A percentile compares a stretch with the other conserved stretches of the same genome.
These are phyloP conservation scores for Pipra filicauda DNA, from an alignment of 2,113 vertebrate genomes.

Conservation along the genomic window DNA sequence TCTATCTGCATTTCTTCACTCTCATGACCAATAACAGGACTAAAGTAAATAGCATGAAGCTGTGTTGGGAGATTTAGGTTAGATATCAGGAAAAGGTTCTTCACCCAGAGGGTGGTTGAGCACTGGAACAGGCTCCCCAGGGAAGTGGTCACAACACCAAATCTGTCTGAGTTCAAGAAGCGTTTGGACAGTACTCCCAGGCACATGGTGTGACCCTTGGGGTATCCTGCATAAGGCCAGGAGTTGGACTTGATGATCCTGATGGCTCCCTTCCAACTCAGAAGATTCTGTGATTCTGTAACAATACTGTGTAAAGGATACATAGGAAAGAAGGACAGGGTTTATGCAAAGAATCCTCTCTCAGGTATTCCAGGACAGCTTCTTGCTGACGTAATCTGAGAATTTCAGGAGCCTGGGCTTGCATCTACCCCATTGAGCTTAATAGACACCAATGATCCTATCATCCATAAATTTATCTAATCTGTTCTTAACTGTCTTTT, in stretches of 20 bases:
- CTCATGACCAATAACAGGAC: background rate
- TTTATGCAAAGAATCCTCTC: background rate
- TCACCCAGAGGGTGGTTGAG: background rate
- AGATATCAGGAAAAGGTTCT: background rate
- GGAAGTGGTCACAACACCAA: background rate
- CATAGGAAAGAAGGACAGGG: background rate
- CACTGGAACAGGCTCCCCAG: background rate
- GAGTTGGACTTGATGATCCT: background rate
- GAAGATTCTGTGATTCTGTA: background rate
- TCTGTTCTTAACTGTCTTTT: background rate
- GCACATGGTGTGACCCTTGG: background rate
- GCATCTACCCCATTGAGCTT: background rate
- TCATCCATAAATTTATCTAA: background rate
- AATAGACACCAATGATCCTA: background rate
- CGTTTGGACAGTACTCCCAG: background rate
- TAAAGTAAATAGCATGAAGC: background rate
- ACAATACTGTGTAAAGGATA: background rate
- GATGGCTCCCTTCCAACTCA: background rate
- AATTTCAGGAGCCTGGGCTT: background rate
- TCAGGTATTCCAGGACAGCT: background rate
- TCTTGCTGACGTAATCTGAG: background rate
- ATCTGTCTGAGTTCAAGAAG: background rate
- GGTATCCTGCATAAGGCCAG: background rate
- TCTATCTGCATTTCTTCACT: background rate
- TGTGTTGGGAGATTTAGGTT: background rate